Evolutionary conservation across 1,140 invertebrate species (phyloP).

Genomic region (Heterodera schachtii): DNA sequence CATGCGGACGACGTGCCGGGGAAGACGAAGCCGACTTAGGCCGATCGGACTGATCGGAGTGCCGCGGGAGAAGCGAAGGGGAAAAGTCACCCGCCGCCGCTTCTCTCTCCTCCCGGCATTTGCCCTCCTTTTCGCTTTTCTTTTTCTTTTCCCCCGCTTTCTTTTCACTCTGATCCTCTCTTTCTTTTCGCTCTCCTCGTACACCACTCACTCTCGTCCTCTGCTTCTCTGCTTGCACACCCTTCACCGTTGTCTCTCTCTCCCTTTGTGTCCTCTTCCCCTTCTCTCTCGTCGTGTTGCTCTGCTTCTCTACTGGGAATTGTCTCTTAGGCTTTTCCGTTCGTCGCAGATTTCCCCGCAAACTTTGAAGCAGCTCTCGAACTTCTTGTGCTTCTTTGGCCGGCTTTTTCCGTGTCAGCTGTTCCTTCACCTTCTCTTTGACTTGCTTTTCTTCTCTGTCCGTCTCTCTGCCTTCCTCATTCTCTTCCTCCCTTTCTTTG

Average conservation of each 20-base stretch:
- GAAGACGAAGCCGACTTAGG: no score
- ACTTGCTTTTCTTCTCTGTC: neutral
- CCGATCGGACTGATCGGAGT: no score
- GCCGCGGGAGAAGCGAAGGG: no score
- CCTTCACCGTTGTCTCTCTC: neutral
- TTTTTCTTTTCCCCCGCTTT: neutral
- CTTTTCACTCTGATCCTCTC: neutral
- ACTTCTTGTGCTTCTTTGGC: neutral
- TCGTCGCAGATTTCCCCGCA: constrained; percentile 36
- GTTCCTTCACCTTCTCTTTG: neutral
- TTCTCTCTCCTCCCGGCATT: neutral
- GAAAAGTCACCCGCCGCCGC: neutral
- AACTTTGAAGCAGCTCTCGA: constrained; percentile 24
- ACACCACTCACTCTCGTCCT: constrained; percentile 5
- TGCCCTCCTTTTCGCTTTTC: neutral
- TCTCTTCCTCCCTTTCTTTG: neutral
- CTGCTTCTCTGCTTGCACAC: constrained; percentile 2
- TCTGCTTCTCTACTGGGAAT: constrained; percentile 1
- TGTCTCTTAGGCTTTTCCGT: constrained; percentile 5
- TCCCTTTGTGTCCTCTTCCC: neutral
- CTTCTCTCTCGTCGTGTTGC: neutral
- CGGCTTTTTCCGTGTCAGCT: constrained; percentile 1
- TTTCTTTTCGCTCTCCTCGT: neutral
- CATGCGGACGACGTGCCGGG: no score
- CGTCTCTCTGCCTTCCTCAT: neutral